Conservation (phyloP, 2,797 vertebrate genomes). For the Kryptopterus vitreolus region DNA sequence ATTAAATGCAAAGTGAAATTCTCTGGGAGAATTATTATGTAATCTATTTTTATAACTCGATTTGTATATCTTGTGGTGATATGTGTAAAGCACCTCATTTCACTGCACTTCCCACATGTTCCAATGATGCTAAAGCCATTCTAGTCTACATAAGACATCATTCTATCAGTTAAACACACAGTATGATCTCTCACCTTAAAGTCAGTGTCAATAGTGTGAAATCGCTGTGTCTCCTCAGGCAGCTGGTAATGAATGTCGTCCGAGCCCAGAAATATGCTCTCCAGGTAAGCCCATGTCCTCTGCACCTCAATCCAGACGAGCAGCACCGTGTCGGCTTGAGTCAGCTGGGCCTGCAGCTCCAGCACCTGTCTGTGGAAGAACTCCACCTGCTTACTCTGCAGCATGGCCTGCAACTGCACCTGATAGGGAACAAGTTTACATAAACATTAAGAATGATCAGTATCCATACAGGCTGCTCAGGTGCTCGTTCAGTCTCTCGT, state of each 20-base stretch:
- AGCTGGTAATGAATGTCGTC: constrained; percentile 81
- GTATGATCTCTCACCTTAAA: constrained; percentile 69
- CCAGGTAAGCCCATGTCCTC: constrained; percentile 80
- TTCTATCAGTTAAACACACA: too few relatives aligned
- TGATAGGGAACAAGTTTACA: constrained; percentile 13
- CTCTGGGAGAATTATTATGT: too few relatives aligned
- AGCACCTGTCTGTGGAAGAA: constrained; percentile 82
- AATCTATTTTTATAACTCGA: too few relatives aligned
- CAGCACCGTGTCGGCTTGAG: constrained; percentile 70
- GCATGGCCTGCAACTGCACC: constrained; percentile 79
- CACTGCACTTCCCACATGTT: too few relatives aligned
- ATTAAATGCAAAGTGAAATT: too few relatives aligned
- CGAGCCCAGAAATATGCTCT: constrained; percentile 84
- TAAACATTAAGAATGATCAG: background rate
- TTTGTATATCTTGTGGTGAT: too few relatives aligned
- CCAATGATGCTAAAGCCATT: too few relatives aligned
- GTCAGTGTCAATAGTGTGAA: constrained; percentile 77
- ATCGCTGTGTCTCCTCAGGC: constrained; percentile 78
- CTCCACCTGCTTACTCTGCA: constrained; percentile 78
- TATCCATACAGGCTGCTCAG: too few relatives aligned
- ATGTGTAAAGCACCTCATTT: too few relatives aligned
- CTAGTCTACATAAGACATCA: too few relatives aligned
- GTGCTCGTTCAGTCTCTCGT: too few relatives aligned
- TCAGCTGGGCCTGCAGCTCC: constrained; percentile 78
- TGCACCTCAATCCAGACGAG: constrained; percentile 84